Evolutionary conservation across 2,113 vertebrate species (phyloP).

Genomic region (Leptosomus discolor): DNA sequence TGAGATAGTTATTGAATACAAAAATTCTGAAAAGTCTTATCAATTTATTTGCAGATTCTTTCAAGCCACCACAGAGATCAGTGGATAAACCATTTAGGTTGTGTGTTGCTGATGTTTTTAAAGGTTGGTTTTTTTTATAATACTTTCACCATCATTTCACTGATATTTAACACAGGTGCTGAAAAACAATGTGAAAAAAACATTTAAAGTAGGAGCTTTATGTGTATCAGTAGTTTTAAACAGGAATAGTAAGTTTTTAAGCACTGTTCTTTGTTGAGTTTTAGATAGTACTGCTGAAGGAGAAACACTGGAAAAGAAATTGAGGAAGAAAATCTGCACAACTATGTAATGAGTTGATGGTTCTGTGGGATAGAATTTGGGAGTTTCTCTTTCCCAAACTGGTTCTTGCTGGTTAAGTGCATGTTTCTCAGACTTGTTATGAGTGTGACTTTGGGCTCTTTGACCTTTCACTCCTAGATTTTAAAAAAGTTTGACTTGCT

Average conservation of each 20-base stretch:
- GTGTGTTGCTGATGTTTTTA: constrained; percentile 95
- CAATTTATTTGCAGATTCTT: constrained; percentile 80
- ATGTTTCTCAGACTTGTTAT: background rate
- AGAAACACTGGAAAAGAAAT: background rate
- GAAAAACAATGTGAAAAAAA: background rate
- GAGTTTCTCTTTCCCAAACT: background rate
- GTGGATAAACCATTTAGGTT: constrained; percentile 94
- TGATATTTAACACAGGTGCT: background rate
- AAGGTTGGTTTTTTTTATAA: constrained; percentile 81
- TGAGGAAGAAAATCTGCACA: background rate
- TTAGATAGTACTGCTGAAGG: background rate
- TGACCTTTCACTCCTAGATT: background rate
- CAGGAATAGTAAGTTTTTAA: background rate
- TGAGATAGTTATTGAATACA: background rate
- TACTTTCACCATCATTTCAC: background rate
- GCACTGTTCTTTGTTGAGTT: background rate
- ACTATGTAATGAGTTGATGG: background rate
- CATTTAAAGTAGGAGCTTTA: background rate
- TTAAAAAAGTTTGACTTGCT: background rate
- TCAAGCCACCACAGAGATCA: constrained; percentile 90
- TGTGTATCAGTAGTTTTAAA: background rate
- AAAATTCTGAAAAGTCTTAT: background rate
- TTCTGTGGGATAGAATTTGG: background rate
- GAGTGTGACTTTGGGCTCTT: background rate
- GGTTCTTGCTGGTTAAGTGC: background rate